These are phyloP conservation scores for Myripristis murdjan DNA, from an alignment of 2,797 vertebrate species.

Conservation along the genomic window DNA sequence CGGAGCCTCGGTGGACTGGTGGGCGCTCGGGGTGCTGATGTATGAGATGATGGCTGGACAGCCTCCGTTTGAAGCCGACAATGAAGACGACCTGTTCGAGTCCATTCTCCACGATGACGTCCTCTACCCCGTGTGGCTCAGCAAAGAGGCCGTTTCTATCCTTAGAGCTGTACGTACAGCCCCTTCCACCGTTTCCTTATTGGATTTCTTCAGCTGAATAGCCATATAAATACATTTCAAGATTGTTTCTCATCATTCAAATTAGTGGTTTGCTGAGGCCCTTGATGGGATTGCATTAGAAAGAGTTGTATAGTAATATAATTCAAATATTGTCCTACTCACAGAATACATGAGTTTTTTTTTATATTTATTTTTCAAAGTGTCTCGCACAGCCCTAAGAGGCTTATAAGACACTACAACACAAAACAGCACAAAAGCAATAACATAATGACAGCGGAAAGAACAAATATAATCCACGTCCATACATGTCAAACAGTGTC, in stretches of 20 bases:
- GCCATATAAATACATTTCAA: background rate
- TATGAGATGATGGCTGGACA: conserved; percentile 99
- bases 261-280: background rate
- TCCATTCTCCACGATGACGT: conserved; percentile 98
- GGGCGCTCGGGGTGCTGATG: conserved; percentile 98
- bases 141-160: conserved; percentile 98
- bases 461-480: too few relatives aligned
- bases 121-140: conserved; percentile 98
- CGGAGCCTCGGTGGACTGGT: conserved; percentile 97
- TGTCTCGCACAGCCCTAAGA: too few relatives aligned
- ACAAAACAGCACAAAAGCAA: too few relatives aligned
- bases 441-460: too few relatives aligned
- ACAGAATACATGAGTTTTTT: too few relatives aligned
- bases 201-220: background rate
- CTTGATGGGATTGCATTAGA: background rate
- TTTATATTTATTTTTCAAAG: too few relatives aligned
- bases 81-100: conserved; percentile 97
- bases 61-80: conserved; percentile 97
- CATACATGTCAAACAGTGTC: too few relatives aligned
- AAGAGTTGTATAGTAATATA: too few relatives aligned
- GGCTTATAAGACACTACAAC: too few relatives aligned
- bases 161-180: conserved; percentile 90
- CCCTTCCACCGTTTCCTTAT: background rate
- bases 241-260: background rate
- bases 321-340: too few relatives aligned